Percentiles rank a stretch among this genome's conserved stretches.
phyloP scores from a whole-genome alignment of 2,797 vertebrate genomes.

The Melanotaenia pygmaea region DNA sequence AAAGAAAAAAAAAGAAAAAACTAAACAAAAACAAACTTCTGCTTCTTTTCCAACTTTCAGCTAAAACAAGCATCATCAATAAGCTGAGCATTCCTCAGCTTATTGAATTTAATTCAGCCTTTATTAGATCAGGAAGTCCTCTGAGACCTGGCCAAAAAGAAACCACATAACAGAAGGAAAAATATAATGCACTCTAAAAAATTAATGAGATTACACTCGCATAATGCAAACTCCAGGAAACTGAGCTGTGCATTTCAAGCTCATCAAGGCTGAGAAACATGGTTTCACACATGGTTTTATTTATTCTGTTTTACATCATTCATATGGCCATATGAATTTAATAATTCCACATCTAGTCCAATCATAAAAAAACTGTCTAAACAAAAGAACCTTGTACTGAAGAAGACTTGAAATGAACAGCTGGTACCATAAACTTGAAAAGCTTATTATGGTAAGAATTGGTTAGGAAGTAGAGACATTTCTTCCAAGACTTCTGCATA shows the following conservation, averaged over 20 bases:
- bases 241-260: neutral
- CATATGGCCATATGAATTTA: neutral
- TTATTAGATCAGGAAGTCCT: neutral
- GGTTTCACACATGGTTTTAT: neutral
- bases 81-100: too few species aligned
- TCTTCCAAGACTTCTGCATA: too few species aligned
- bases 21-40: too few species aligned
- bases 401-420: neutral
- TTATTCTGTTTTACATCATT: neutral
- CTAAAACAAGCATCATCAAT: too few species aligned
- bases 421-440: neutral
- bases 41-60: too few species aligned
- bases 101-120: too few species aligned
- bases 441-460: too few species aligned
- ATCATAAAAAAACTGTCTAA: neutral
- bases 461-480: too few species aligned
- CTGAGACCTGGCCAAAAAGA: neutral
- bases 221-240: neutral
- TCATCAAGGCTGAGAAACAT: neutral
- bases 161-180: neutral
- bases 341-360: neutral
- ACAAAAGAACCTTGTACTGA: too few species aligned
- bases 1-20: too few species aligned
- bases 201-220: neutral
- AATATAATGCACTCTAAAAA: neutral